These are phyloP conservation scores for Zaprionus gabonicus DNA, from an alignment of 1,140 invertebrate species.

Conservation along the genomic window DNA sequence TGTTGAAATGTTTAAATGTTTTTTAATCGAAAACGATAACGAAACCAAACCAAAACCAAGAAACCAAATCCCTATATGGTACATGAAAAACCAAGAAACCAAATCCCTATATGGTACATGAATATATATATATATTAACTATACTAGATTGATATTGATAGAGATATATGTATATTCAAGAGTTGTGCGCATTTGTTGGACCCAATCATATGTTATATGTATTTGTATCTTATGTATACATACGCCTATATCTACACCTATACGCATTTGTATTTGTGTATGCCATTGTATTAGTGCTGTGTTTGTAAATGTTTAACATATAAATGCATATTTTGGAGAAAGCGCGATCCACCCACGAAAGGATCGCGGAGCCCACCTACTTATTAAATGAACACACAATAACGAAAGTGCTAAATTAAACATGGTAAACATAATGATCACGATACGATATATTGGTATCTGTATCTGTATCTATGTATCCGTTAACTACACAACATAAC, in stretches of 20 bases:
- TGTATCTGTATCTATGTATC: not conserved
- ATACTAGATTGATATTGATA: conserved; percentile 15
- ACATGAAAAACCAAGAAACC: no score
- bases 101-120: conserved; percentile 10
- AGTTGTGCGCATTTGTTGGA: conserved; percentile 36
- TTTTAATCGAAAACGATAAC: conserved; percentile 58
- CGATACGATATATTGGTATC: not conserved
- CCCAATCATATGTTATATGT: conserved; percentile 43
- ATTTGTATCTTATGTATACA: conserved; percentile 33
- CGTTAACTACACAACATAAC: not conserved
- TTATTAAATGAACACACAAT: conserved; percentile 46
- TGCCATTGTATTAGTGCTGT: conserved; percentile 74
- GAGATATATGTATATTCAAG: conserved; percentile 19
- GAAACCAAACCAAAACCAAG: conserved; percentile 8
- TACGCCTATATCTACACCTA: conserved; percentile 30
- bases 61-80: conserved; percentile 15
- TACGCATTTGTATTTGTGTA: conserved; percentile 55
- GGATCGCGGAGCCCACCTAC: conserved; percentile 68
- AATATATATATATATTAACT: conserved; percentile 25
- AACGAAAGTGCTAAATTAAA: conserved; percentile 45
- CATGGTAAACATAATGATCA: conserved; percentile 21
- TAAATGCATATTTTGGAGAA: conserved; percentile 20
- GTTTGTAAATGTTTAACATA: conserved; percentile 72
- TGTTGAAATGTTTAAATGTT: conserved; percentile 83
- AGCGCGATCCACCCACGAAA: conserved; percentile 1